These are phyloP conservation scores for Omphaloscelis lunosa DNA, from an alignment of 2,888 invertebrate genomes.

Conservation along the genomic window DNA sequence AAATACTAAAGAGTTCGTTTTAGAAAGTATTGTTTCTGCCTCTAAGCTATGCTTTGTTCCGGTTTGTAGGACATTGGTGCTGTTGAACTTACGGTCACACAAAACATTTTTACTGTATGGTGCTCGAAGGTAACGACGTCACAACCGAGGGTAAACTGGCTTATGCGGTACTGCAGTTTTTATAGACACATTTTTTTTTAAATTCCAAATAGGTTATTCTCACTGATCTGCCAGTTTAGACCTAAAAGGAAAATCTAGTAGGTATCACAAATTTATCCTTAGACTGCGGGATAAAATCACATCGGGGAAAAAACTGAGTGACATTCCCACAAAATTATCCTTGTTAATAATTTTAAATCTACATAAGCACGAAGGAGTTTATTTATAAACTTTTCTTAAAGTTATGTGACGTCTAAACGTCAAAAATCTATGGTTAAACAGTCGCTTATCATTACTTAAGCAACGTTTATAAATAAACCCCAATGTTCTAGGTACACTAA, in stretches of 20 bases:
- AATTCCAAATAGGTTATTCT: not conserved
- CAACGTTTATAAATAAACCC: too few relatives aligned
- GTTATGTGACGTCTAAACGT: too few relatives aligned
- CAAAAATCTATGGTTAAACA: too few relatives aligned
- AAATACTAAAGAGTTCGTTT: not conserved
- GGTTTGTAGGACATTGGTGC: not conserved
- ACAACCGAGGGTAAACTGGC: not conserved
- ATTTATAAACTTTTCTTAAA: too few relatives aligned
- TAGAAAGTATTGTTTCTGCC: not conserved
- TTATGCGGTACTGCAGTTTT: not conserved
- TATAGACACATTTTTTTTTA: not conserved
- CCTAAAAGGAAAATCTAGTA: not conserved
- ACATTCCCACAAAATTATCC: slow-evolving; percentile 10
- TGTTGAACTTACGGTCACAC: not conserved
- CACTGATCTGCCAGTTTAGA: not conserved
- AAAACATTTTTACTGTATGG: not conserved
- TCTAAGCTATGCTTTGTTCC: not conserved
- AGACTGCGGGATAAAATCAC: not conserved
- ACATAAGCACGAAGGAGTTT: not conserved
- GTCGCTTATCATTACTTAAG: too few relatives aligned
- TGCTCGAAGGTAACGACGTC: not conserved
- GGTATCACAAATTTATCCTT: not conserved
- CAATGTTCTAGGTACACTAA: not conserved
- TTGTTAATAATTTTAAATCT: slow-evolving; percentile 5
- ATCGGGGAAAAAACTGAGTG: not conserved